Evolutionary conservation across 2,797 vertebrate genomes (phyloP), one percentile per base, ranked within the genome.

Genomic region (Haliaeetus vocifer): DNA sequence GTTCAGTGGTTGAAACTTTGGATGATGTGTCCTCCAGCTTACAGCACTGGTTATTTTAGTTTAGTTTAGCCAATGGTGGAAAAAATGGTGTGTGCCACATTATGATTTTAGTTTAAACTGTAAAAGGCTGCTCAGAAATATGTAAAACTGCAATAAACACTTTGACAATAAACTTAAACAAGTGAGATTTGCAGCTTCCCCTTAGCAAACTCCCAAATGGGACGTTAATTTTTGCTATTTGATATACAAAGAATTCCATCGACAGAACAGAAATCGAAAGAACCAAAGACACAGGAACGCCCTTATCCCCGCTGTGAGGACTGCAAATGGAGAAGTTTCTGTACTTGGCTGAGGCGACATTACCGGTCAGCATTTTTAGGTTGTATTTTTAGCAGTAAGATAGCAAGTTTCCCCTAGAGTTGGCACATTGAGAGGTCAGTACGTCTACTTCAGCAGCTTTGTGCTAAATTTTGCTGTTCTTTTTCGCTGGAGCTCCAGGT

Each of bases 361-460:
- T 31, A 14, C 18, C 25, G 3, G 35, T 67, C 77, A 77, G 79
- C 63, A 7, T 20, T 56, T 70, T 40, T 13, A 4, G 1, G 25
- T 38, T 21, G 55, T 45, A 35, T 28, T 74, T 79, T 68, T 37
- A 55, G 79, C 45, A 20, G 28, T 6, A 11, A 49, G 66, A 70
- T 26, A n/a, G 38, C 29, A 15, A 33, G 33, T n/a, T 81, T 37
- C 66, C 55, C 19, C 11, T 12, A 4, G 15, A 29, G 35, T 11
- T 14, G 65, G 14, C 28, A 6, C 7, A 4, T 3, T 3, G 52
- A n/a, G 53, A 33, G 56, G 29, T 56, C 52, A 15, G 47, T 13
- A 22, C 29, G 19, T 33, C 50, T 10, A 3, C 1, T 4, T 1
- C 1, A 20, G 38, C 65, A 26, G 76, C n/a, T 58, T 18, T 3